A percentile compares a stretch with the other conserved stretches of the same genome.
Evolutionary conservation across 1,140 invertebrate genomes (phyloP).

Genomic region (Parasteatoda tepidariorum): DNA sequence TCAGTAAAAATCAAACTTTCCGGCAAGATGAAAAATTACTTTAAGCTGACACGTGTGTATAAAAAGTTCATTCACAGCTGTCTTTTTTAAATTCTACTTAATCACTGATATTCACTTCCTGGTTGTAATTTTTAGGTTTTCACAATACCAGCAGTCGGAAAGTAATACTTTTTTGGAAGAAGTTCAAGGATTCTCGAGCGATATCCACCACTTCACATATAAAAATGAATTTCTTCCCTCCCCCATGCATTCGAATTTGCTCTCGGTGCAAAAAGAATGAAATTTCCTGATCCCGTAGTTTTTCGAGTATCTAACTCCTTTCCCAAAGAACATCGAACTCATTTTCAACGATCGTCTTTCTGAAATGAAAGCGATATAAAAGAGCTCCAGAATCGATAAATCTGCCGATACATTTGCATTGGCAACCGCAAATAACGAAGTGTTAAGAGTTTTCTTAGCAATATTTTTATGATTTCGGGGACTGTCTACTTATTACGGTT

Average conservation of each 20-base stretch:
- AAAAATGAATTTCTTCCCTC: not conserved
- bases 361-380: slow-evolving; percentile 39
- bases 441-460: slow-evolving; percentile 36
- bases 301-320: slow-evolving; percentile 1
- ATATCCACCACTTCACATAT: too few relatives aligned
- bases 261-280: not conserved
- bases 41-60: too few relatives aligned
- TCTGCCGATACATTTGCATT: slow-evolving; percentile 49
- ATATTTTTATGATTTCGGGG: not conserved
- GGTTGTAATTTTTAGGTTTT: too few relatives aligned
- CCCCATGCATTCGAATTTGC: not conserved
- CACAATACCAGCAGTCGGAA: too few relatives aligned
- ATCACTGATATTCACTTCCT: too few relatives aligned
- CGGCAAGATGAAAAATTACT: too few relatives aligned
- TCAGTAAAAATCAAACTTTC: too few relatives aligned
- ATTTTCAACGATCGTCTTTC: slow-evolving; percentile 4
- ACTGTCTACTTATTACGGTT: not conserved
- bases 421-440: slow-evolving; percentile 51
- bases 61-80: too few relatives aligned
- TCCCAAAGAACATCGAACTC: not conserved
- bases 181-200: too few relatives aligned
- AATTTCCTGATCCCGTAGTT: slow-evolving; percentile 8
- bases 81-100: too few relatives aligned
- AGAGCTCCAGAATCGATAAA: slow-evolving; percentile 41
- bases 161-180: too few relatives aligned